Evolutionary conservation across 2,797 vertebrate genomes (phyloP).

Genomic region (Ctenochaetus hawaiiensis): DNA sequence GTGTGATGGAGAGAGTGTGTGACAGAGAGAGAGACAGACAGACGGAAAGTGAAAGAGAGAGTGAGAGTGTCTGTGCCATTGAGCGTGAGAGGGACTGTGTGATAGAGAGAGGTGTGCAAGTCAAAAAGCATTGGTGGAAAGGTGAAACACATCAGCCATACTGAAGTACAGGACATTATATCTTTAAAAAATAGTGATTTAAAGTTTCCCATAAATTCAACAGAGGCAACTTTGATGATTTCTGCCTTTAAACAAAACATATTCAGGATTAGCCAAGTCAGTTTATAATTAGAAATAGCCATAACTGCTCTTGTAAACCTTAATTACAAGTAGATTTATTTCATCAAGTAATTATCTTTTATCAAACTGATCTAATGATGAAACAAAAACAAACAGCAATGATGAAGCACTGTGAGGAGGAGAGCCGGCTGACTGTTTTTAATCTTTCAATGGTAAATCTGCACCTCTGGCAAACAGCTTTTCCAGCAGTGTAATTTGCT

Average conservation of each 20-base stretch:
- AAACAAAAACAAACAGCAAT: background rate
- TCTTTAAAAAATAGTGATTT: conserved; percentile 4
- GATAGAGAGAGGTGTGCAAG: conserved; percentile 40
- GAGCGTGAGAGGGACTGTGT: conserved; percentile 38
- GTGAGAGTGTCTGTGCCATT: conserved; percentile 28
- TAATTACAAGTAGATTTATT: background rate
- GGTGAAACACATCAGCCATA: conserved; percentile 38
- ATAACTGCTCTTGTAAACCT: background rate
- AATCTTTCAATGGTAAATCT: conserved; percentile 1
- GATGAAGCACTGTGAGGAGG: background rate
- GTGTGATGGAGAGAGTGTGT: background rate
- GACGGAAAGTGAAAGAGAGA: conserved; percentile 1
- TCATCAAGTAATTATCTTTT: background rate
- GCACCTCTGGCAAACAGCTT: conserved; percentile 4
- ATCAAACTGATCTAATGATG: background rate
- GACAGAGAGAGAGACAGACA: conserved; percentile 27
- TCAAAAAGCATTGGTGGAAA: conserved; percentile 44
- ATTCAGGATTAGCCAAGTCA: background rate
- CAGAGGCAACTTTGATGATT: background rate
- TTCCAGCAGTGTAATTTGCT: conserved; percentile 3
- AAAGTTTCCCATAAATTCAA: conserved; percentile 11
- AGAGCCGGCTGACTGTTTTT: conserved; percentile 1
- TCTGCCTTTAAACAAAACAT: background rate
- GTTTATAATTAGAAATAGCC: conserved; percentile 2
- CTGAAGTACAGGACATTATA: background rate